These are phyloP conservation scores for Nymphalis io DNA, from an alignment of 1,140 invertebrate genomes.

Conservation along the genomic window DNA sequence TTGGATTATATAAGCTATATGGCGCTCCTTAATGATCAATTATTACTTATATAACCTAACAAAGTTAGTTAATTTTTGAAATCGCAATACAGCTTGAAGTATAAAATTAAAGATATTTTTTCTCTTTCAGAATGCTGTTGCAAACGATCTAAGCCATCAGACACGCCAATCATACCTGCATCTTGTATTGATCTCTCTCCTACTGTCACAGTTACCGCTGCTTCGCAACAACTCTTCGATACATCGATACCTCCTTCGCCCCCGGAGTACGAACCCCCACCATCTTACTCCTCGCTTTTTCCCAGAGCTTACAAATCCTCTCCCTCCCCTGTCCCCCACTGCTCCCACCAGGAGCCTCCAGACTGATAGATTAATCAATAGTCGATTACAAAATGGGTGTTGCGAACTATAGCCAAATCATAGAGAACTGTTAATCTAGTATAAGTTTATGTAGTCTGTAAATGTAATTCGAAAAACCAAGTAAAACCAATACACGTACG, in stretches of 20 bases:
- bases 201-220: slow-evolving; percentile 63
- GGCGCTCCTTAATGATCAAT: too few relatives aligned
- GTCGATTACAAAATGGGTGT: slow-evolving; percentile 20
- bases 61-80: not conserved
- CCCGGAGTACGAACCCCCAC: slow-evolving; percentile 70
- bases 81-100: not conserved
- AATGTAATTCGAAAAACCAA: slow-evolving; percentile 11
- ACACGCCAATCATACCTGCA: slow-evolving; percentile 67
- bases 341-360: slow-evolving; percentile 66
- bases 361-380: slow-evolving; percentile 31
- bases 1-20: too few relatives aligned
- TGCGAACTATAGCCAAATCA: slow-evolving; percentile 31
- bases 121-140: slow-evolving; percentile 69
- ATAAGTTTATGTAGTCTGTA: not conserved
- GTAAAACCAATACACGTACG: not conserved
- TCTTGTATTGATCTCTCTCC: slow-evolving; percentile 70
- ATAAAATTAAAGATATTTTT: not conserved
- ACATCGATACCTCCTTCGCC: slow-evolving; percentile 52
- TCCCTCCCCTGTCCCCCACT: slow-evolving; percentile 67
- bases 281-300: slow-evolving; percentile 72
- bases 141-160: slow-evolving; percentile 72
- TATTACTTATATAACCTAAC: too few relatives aligned
- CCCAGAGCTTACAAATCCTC: slow-evolving; percentile 72
- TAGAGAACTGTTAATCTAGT: slow-evolving; percentile 12
- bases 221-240: slow-evolving; percentile 62